Evolutionary conservation across 2,888 invertebrate species (phyloP), one percentile per base, ranked within the genome.

Genomic region (Pseudococcus jackbeardsleyi): DNA sequence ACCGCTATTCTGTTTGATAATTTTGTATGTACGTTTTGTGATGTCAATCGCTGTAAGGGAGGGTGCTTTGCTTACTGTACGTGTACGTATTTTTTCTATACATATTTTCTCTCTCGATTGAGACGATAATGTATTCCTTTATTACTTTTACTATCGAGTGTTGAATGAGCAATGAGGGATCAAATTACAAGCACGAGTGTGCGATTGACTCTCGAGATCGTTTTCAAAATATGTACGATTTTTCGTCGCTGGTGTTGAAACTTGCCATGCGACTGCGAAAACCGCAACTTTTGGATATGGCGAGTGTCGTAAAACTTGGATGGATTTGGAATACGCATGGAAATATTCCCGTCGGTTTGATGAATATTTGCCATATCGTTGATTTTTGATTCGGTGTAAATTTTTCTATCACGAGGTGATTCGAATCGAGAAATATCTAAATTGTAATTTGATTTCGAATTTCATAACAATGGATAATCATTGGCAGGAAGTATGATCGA

Each of bases 21-120:
- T 22, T 64, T 22, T 64, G 17, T 59, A n/a, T 59, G 17, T 59
- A 19, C 22, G 64, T 64, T 9, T 64, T 64, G 64, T 64, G 64
- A 64, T 64, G 64, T 64, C 64, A 64, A 9, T 64, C 64, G 64
- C 64, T 64, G 9, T 19, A 8, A 64, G 64, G 64, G 64, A 22
- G 22, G 64, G 64, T 64, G 64, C 64, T 64, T 64, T 64, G 64
- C 64, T 64, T 64, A 64, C 22, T 64, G 64, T 64, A 22, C 22
- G 64, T 12, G 22, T 64, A n/a, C 42, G 42, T 42, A 42, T 42
- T 6, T 39, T 7, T 39, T 42, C 42, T 42, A 1, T 42, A 8
- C 19, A 59, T n/a, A 59, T 59, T 22, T n/a, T n/a, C 5, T 54
- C 17, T 54, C 54, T 54, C 4, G 54, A 54, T 54, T 3, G 54